phyloP scores from a whole-genome alignment of 1,140 invertebrate species.

The Euura lappo region DNA sequence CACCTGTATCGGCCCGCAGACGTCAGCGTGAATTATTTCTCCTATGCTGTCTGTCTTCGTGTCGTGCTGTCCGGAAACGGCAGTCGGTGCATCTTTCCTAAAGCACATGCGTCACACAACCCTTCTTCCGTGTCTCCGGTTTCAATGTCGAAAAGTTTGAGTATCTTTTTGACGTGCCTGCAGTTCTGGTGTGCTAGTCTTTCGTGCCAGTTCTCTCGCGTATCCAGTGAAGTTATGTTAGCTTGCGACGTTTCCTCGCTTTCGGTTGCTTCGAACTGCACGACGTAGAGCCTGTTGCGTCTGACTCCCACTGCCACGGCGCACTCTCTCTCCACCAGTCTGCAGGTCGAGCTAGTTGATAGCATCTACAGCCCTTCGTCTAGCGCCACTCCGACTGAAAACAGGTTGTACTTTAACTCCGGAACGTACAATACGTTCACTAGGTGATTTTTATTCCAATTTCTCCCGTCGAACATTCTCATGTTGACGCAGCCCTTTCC shows the following conservation, averaged over 20 bases:
- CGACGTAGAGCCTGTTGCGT: conserved; percentile 15
- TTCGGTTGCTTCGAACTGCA: conserved; percentile 9
- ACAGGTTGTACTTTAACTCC: conserved; percentile 50
- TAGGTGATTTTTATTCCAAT: conserved; percentile 32
- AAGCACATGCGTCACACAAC: conserved; percentile 23
- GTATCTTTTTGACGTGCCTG: conserved; percentile 38
- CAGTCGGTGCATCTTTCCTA: conserved; percentile 23
- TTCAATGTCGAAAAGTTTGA: conserved; percentile 37
- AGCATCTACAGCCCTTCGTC: conserved; percentile 34
- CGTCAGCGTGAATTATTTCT: conserved; percentile 32
- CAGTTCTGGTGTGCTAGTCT: conserved; percentile 51
- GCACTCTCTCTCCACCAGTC: conserved; percentile 9
- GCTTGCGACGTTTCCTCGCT: neutral
- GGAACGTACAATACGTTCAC: conserved; percentile 49
- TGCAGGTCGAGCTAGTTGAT: conserved; percentile 27
- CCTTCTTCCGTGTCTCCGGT: conserved; percentile 25
- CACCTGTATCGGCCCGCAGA: conserved; percentile 31
- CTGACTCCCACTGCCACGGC: neutral
- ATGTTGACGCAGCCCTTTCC: conserved; percentile 33
- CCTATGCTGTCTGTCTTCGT: conserved; percentile 12
- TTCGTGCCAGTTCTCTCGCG: conserved; percentile 45
- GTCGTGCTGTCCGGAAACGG: conserved; percentile 17
- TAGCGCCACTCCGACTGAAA: conserved; percentile 42
- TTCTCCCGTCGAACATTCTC: conserved; percentile 26
- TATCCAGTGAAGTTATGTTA: neutral